Evolutionary conservation across 1,140 invertebrate genomes (phyloP).

Genomic region (Drosophila watanabei): DNA sequence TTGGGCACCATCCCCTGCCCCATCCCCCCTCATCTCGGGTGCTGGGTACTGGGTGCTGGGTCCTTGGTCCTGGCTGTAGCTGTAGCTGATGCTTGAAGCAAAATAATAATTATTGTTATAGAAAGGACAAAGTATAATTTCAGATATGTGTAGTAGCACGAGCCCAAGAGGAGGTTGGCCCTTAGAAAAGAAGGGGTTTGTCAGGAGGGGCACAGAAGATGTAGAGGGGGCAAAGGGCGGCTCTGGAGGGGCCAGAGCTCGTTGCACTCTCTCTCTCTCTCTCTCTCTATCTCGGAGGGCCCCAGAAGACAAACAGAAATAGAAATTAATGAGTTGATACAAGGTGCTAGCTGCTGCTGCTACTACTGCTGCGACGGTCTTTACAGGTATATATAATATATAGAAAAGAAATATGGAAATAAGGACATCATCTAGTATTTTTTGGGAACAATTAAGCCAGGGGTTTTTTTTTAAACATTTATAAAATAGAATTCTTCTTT

Average conservation of each 20-base stretch:
- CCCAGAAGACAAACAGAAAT: slow-evolving; percentile 77
- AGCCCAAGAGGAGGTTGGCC: slow-evolving; percentile 37
- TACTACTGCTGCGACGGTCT: background rate
- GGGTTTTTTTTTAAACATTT: too few species aligned
- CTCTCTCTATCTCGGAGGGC: slow-evolving; percentile 14
- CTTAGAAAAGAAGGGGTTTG: slow-evolving; percentile 18
- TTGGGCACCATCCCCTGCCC: background rate
- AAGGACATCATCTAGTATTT: slow-evolving; percentile 19
- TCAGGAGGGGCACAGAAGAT: too few species aligned
- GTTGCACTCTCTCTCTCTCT: slow-evolving; percentile 52
- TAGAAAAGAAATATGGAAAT: background rate
- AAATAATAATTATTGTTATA: slow-evolving; percentile 85
- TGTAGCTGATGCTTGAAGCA: slow-evolving; percentile 75
- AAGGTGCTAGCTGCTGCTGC: slow-evolving; percentile 47
- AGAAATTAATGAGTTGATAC: slow-evolving; percentile 83
- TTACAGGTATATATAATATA: background rate
- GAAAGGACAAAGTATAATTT: slow-evolving; percentile 84
- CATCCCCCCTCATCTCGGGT: background rate
- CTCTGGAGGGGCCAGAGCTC: slow-evolving; percentile 33
- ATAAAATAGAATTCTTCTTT: too few species aligned
- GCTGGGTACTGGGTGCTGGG: slow-evolving; percentile 18
- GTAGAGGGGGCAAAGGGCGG: background rate
- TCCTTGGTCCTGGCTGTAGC: slow-evolving; percentile 30
- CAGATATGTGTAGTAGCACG: slow-evolving; percentile 74
- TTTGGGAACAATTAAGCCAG: background rate